Conservation (phyloP, 1,140 invertebrate species). For the Araneus ventricosus region DNA sequence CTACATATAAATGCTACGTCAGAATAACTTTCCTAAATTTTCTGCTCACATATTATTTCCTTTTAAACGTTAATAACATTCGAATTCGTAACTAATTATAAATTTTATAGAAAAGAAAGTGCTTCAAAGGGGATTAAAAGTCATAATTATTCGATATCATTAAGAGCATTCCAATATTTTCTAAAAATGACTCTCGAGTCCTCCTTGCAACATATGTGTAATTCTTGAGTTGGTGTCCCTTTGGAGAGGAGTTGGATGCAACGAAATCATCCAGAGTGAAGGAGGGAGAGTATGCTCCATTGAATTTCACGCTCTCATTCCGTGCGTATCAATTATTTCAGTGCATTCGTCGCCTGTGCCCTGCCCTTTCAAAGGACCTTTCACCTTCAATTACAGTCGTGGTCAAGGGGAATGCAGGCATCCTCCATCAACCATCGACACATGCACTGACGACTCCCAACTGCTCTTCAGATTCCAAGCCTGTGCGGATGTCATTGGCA, state of each 20-base stretch:
- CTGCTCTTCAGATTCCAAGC: constrained; percentile 93
- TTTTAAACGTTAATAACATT: too few species aligned
- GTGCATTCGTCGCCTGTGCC: constrained; percentile 76
- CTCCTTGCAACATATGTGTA: background rate
- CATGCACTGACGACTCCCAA: constrained; percentile 89
- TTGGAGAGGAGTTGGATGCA: background rate
- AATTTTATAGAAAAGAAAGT: too few species aligned
- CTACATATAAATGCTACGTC: too few species aligned
- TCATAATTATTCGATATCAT: too few species aligned
- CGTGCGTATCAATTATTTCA: constrained; percentile 59
- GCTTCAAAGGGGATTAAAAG: too few species aligned
- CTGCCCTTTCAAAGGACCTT: constrained; percentile 82
- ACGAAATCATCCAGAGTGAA: background rate
- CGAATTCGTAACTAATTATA: too few species aligned
- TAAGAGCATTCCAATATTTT: background rate
- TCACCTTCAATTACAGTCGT: constrained; percentile 89
- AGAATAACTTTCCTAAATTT: too few species aligned
- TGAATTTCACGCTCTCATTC: constrained; percentile 30
- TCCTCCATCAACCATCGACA: constrained; percentile 89
- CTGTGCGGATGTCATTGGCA: constrained; percentile 91
- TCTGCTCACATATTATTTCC: too few species aligned
- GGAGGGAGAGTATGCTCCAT: background rate
- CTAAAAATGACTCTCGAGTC: background rate
- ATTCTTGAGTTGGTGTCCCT: background rate
- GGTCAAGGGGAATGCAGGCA: constrained; percentile 87